phyloP scores from a whole-genome alignment of 2,797 vertebrate species.

The Sciaenops ocellatus region DNA sequence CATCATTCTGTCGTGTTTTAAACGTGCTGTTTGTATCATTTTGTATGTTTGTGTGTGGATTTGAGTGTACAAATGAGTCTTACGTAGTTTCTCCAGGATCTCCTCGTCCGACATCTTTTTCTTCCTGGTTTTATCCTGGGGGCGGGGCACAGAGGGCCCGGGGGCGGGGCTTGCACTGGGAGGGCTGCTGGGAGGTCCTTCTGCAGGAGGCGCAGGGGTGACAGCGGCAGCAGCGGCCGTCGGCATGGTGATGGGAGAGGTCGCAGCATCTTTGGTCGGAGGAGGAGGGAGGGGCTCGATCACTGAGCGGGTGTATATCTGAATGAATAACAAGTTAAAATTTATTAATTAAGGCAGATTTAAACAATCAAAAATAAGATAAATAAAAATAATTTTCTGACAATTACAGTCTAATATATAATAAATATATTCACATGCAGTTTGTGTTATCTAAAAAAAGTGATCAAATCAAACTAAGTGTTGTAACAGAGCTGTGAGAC shows the following conservation, averaged over 20 bases:
- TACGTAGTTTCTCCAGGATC: constrained; percentile 97
- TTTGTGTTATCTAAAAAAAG: too few species aligned
- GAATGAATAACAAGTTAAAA: constrained; percentile 1
- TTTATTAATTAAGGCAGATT: neutral
- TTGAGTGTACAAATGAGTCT: constrained; percentile 54
- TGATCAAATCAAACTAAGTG: neutral
- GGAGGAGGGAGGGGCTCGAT: constrained; percentile 91
- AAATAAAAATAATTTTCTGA: neutral
- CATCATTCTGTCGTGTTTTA: too few species aligned
- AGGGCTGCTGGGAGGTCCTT: constrained; percentile 79
- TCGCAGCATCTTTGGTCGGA: constrained; percentile 91
- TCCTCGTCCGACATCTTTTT: constrained; percentile 99
- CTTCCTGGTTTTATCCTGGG: constrained; percentile 92
- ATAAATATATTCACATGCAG: neutral
- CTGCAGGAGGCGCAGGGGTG: constrained; percentile 63
- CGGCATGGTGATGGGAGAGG: constrained; percentile 89
- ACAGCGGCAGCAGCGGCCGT: constrained; percentile 62
- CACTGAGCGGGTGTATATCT: constrained; percentile 97
- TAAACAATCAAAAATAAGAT: neutral
- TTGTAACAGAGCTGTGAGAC: constrained; percentile 6
- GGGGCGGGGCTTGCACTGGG: constrained; percentile 81
- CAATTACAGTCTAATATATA: neutral
- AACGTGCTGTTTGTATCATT: neutral
- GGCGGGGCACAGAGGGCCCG: constrained; percentile 82
- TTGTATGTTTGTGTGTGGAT: neutral